Evolutionary conservation across 2,888 invertebrate genomes (phyloP), one percentile per base, ranked within the genome.

Genomic region (Prosapia bicincta): DNA sequence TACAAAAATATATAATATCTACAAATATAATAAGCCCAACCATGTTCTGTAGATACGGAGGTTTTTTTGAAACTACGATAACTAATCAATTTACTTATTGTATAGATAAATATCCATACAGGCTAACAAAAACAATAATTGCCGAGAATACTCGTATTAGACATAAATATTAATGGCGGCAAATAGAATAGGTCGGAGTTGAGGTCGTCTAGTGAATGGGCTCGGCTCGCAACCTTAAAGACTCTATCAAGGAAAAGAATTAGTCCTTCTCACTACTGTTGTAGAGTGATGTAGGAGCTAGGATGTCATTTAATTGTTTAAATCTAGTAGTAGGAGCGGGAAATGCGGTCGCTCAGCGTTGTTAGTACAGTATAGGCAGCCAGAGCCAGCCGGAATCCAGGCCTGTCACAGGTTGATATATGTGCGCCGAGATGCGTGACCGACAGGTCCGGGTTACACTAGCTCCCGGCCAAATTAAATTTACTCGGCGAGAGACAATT

Each of bases 321-420:
- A 13, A 54, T 3, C 54, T 54, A 54, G 54, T 5, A 20, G 3
- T 54, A n/a, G n/a, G n/a, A n/a, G n/a, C n/a, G 54, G 54, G 20
- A 54, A 54, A 54, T 54, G 54, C 3, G 54, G 54, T 54, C 30
- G 54, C 7, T n/a, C 6, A 54, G 20, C 54, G 20, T 10, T 54
- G 54, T 54, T 54, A 54, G 54, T 38, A n/a, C n/a, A n/a, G n/a
- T 54, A 54, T 54, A 20, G 54, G 54, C 54, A 20, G 54, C 5
- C 20, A 1, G n/a, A 20, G n/a, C 20, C 7, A 30, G 30, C 80
- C 74, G 79, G 80, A 80, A 79, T 80, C 80, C 80, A 72, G 71
- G 68, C 75, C 79, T 79, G 80, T 78, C 80, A 78, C 75, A 74
- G 32, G 66, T 78, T 79, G 80, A 80, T 80, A 79, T 80, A 80